A percentile compares a stretch with the other conserved stretches of the same genome.
These are phyloP conservation scores for Eueremaeus valkanovi DNA, from an alignment of 2,888 invertebrate genomes.

Conservation along the genomic window DNA sequence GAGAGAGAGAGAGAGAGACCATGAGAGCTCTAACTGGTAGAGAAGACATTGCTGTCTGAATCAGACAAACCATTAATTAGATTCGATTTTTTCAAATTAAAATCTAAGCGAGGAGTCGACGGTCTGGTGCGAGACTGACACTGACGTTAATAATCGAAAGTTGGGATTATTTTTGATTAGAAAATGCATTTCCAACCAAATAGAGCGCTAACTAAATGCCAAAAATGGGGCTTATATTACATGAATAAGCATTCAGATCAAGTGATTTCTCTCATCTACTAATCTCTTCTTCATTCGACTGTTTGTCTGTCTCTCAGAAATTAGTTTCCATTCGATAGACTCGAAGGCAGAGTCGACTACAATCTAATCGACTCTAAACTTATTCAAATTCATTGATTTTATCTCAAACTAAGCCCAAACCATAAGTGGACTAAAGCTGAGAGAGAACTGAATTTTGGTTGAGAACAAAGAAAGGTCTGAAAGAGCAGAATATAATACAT, in stretches of 20 bases:
- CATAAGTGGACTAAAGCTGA: background rate
- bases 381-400: constrained; percentile 25
- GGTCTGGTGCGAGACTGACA: no score
- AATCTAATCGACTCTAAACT: background rate
- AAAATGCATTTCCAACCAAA: background rate
- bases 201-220: background rate
- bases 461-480: background rate
- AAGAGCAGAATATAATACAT: background rate
- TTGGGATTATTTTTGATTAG: background rate
- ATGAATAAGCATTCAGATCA: background rate
- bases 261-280: background rate
- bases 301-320: constrained; percentile 8
- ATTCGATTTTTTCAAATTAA: no score
- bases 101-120: no score
- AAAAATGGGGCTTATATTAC: background rate
- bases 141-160: background rate
- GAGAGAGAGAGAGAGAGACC: no score
- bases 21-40: no score
- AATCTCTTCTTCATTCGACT: background rate
- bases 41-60: no score
- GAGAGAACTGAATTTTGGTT: background rate
- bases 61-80: no score
- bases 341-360: background rate
- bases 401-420: background rate
- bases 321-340: constrained; percentile 7